phyloP scores from a whole-genome alignment of 2,797 vertebrate species.

The Oryzias dopingdopingensis region DNA sequence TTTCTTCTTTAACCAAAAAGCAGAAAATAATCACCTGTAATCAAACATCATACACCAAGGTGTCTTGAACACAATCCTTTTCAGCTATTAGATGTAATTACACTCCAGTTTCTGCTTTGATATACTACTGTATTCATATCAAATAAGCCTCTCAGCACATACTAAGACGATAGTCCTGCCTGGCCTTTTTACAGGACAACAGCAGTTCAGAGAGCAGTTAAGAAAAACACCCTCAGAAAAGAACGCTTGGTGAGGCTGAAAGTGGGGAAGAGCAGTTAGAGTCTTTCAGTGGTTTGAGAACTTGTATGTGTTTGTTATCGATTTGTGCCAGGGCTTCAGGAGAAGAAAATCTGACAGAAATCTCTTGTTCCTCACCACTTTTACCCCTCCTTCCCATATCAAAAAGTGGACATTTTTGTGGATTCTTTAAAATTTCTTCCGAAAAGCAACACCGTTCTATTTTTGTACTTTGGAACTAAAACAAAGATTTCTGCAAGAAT shows the following conservation, averaged over 20 bases:
- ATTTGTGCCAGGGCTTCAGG: conserved; percentile 57
- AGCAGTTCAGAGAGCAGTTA: conserved; percentile 55
- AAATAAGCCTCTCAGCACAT: conserved; percentile 58
- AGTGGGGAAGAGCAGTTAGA: conserved; percentile 50
- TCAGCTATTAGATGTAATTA: conserved; percentile 79
- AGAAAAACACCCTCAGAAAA: conserved; percentile 58
- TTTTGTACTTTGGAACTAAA: neutral
- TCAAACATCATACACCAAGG: conserved; percentile 71
- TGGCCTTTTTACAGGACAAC: conserved; percentile 55
- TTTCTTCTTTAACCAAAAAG: conserved; percentile 45
- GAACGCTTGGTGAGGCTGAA: conserved; percentile 34
- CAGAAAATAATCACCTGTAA: conserved; percentile 78
- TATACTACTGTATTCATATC: conserved; percentile 68
- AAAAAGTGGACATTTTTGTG: conserved; percentile 6
- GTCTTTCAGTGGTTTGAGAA: conserved; percentile 49
- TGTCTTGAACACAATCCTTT: conserved; percentile 77
- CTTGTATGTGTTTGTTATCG: conserved; percentile 59
- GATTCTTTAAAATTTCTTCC: neutral
- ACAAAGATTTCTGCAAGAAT: conserved; percentile 3
- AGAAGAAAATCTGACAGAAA: conserved; percentile 53
- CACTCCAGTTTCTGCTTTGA: conserved; percentile 66
- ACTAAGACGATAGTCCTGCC: conserved; percentile 38
- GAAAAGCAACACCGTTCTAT: neutral
- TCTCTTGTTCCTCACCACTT: conserved; percentile 16
- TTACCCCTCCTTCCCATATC: conserved; percentile 16